These are phyloP conservation scores for Papilio gigon DNA, from an alignment of 2,888 invertebrate genomes.

Conservation along the genomic window DNA sequence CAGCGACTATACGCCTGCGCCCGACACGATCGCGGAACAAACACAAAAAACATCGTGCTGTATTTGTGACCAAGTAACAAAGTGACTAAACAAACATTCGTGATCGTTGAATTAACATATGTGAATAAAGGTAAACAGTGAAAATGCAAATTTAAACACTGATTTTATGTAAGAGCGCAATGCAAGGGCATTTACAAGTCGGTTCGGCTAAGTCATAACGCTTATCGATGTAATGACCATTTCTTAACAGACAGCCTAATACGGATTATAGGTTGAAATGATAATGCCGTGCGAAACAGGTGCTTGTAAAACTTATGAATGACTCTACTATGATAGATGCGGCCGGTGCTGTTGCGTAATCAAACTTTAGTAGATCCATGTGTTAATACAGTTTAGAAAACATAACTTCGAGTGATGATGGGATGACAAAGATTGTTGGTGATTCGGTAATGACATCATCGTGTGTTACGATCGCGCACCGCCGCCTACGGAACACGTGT, in stretches of 20 bases:
- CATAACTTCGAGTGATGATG: neutral
- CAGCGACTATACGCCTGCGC: conserved; percentile 56
- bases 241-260: conserved; percentile 43
- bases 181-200: conserved; percentile 65
- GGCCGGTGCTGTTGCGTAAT: conserved; percentile 69
- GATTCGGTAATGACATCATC: conserved; percentile 73
- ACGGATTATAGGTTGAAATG: conserved; percentile 48
- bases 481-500: conserved; percentile 76
- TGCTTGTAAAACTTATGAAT: conserved; percentile 65
- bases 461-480: conserved; percentile 68
- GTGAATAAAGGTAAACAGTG: conserved; percentile 61
- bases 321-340: conserved; percentile 52
- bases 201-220: conserved; percentile 53
- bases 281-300: conserved; percentile 51
- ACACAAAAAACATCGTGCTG: conserved; percentile 48
- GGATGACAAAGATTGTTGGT: conserved; percentile 26
- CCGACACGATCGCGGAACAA: conserved; percentile 30
- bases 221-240: conserved; percentile 51
- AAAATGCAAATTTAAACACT: conserved; percentile 41
- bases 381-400: conserved; percentile 58
- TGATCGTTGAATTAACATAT: conserved; percentile 60
- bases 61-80: conserved; percentile 57
- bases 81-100: conserved; percentile 60
- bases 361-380: conserved; percentile 57
- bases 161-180: conserved; percentile 34